These are phyloP conservation scores for Ceyx margarethae DNA, from an alignment of 2,113 vertebrate genomes.

Conservation along the genomic window DNA sequence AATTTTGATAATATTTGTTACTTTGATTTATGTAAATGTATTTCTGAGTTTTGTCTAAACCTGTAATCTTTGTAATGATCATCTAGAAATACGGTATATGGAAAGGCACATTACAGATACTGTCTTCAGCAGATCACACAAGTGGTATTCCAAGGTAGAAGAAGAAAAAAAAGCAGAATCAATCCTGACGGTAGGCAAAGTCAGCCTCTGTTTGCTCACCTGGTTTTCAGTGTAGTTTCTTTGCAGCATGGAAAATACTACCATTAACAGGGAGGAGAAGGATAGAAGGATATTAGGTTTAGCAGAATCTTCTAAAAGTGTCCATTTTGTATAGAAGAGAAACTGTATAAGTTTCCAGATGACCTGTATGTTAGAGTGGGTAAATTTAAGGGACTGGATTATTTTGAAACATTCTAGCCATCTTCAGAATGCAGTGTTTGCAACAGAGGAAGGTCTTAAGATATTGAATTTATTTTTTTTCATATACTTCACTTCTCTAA, in stretches of 20 bases:
- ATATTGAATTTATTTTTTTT: neutral
- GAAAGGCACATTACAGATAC: neutral
- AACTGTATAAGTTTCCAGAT: neutral
- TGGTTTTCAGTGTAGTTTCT: neutral
- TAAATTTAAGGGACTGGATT: neutral
- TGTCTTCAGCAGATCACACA: neutral
- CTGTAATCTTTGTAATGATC: neutral
- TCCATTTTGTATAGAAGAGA: neutral
- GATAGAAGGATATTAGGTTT: neutral
- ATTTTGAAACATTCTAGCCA: neutral
- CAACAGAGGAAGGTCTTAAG: neutral
- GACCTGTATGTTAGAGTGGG: neutral
- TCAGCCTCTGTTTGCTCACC: neutral
- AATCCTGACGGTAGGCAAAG: neutral
- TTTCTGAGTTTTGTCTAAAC: conserved; percentile 26
- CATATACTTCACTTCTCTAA: neutral
- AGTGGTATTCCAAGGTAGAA: neutral
- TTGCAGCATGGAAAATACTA: neutral
- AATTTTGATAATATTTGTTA: no score
- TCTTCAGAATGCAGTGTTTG: neutral
- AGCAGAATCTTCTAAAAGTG: neutral
- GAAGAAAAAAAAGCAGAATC: neutral
- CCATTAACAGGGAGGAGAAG: neutral
- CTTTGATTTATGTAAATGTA: conserved; percentile 14
- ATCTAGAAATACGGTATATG: neutral